Percentiles rank a stretch among this genome's conserved stretches.
These are phyloP conservation scores for Anguilla anguilla DNA, from an alignment of 2,797 vertebrate genomes.

Conservation along the genomic window DNA sequence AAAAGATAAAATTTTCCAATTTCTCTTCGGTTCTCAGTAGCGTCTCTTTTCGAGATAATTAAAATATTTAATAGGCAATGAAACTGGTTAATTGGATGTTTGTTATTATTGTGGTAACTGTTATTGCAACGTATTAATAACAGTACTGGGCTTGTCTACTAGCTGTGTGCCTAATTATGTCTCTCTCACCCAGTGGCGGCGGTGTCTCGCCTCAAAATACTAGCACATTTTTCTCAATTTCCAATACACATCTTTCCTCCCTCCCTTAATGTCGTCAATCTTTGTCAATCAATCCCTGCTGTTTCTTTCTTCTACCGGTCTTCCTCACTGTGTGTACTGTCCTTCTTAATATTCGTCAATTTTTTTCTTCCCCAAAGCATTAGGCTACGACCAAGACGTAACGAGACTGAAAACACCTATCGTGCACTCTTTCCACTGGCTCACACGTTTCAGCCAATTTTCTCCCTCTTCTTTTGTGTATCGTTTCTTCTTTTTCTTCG, in stretches of 20 bases:
- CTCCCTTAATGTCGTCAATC: constrained; percentile 1
- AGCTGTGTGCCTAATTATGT: constrained; percentile 25
- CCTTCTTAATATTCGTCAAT: constrained; percentile 18
- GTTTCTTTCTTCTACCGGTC: not conserved
- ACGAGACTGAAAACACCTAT: constrained; percentile 36
- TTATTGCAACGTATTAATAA: constrained; percentile 11
- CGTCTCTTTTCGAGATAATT: constrained; percentile 28
- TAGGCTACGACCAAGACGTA: constrained; percentile 29
- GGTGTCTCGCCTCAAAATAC: constrained; percentile 27
- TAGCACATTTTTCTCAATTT: constrained; percentile 22
- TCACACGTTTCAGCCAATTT: constrained; percentile 34
- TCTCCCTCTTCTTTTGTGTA: constrained; percentile 29
- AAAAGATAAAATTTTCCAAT: constrained; percentile 30
- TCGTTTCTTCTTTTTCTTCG: constrained; percentile 40
- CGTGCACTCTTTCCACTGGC: constrained; percentile 27
- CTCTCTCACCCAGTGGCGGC: constrained; percentile 26
- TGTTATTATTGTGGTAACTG: constrained; percentile 20
- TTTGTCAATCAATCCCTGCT: not conserved
- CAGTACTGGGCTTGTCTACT: constrained; percentile 22
- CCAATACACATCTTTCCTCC: constrained; percentile 7
- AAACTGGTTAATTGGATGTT: constrained; percentile 1
- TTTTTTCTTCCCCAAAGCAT: constrained; percentile 32
- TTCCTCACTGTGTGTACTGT: constrained; percentile 1
- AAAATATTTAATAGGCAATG: constrained; percentile 5
- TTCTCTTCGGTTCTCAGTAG: constrained; percentile 34